A percentile compares a stretch with the other conserved stretches of the same genome.
These are phyloP conservation scores for Psittacula derbiana DNA, from an alignment of 2,797 vertebrate genomes.

Conservation along the genomic window DNA sequence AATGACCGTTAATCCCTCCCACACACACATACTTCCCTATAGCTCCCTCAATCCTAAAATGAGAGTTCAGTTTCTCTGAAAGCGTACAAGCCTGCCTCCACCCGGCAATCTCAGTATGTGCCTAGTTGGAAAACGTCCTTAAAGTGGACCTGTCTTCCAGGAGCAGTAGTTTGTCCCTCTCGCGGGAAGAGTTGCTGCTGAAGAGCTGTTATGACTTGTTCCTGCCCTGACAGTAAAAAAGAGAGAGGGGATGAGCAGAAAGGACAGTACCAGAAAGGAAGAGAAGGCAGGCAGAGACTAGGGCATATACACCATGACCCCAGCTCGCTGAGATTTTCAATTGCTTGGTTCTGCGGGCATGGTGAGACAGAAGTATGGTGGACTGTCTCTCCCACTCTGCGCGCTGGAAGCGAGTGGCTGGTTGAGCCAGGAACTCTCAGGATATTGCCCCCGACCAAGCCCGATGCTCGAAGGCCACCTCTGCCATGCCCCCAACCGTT, in stretches of 20 bases:
- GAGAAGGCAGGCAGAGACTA: not conserved
- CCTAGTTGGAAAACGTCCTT: not conserved
- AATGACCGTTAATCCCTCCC: constrained; percentile 61
- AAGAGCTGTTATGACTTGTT: not conserved
- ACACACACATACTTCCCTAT: not conserved
- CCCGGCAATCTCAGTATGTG: not conserved
- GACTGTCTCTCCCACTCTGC: constrained; percentile 74
- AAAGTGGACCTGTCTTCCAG: not conserved
- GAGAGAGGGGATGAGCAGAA: not conserved
- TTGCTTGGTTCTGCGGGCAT: constrained; percentile 81
- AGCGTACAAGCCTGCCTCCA: not conserved
- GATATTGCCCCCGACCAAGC: not conserved
- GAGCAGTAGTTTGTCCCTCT: not conserved
- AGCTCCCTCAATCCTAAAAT: not conserved
- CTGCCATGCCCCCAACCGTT: not conserved
- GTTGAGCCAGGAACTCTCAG: not conserved
- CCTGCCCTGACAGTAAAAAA: not conserved
- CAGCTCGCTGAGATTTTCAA: constrained; percentile 33
- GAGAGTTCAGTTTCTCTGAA: not conserved
- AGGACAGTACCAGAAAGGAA: not conserved
- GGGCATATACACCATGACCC: not conserved
- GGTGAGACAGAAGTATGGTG: constrained; percentile 88
- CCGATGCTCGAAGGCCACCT: not conserved
- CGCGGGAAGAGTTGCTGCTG: not conserved
- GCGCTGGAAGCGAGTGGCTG: not conserved